Base-by-base conservation (phyloP, 2,113 vertebrate species). In the Pteropus alecto region DNA sequence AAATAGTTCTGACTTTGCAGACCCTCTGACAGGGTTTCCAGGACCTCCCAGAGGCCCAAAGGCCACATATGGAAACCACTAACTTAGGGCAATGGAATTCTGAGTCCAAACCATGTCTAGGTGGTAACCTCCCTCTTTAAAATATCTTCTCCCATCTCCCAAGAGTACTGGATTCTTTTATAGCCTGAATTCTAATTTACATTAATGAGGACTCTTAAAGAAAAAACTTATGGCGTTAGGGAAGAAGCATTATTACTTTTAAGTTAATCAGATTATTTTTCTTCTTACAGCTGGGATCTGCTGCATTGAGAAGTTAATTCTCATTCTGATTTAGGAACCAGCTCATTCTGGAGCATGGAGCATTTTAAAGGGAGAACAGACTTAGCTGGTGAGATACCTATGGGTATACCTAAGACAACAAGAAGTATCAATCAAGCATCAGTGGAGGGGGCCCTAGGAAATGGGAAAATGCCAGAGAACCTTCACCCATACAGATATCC, bases 161-260 rank as follows among this genome's bases (percentile, higher is more conserved):
- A 92, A 54, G 77, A 73, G 71, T 41, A 77, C 26, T 78, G 22
- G 19, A n/a, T 89, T 77, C n/a, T 33, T 81, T 87, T 35, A 35
- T 9, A 58, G 67, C 35, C 41, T 96, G 60, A 35, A 91, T 83
- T 87, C 43, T 83, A 60, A 76, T 61, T 79, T 81, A n/a, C 16
- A 67, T 54, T 51, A 61, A n/a, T 6, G 84, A 58, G 71, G n/a
- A 68, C 33, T 73, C n/a, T 63, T n/a, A 38, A 61, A 70, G 21
- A 35, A 10, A 51, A 68, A 15, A 43, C 28, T 60, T 78, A 46
- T 22, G 10, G 30, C n/a, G 3, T 21, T 78, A 24, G 38, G 48
- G 24, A 71, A 84, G 61, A 30, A 5, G 7, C 11, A 21, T 22
- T 35, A 26, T n/a, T 15, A 43, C 7, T 14, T 54, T 41, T 65